Evolutionary conservation across 2,888 invertebrate genomes (phyloP), one percentile per base, ranked within the genome.

Genomic region (Cryptus armator): DNA sequence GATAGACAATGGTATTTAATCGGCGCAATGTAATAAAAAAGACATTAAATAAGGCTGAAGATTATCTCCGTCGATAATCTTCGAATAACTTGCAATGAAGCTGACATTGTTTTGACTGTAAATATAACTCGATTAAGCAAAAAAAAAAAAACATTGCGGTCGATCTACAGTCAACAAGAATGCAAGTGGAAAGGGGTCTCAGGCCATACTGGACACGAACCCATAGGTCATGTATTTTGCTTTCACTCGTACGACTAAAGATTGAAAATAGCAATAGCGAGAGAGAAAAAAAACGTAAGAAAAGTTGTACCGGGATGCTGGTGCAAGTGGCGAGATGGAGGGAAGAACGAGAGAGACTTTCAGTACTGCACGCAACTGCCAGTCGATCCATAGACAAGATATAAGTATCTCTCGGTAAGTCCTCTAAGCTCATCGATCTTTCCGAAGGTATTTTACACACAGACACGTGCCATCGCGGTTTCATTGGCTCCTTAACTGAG

Each of bases 171-270:
- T 48, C 37, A 37, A 37, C 37, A 9, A 37, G 37, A 37, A 37
- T 37, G 37, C 37, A 37, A 37, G 37, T 37, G 16, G 62, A 14
- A 37, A 37, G 62, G 62, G 37, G 4, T 16, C 10, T 10, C 3
- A 5, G 37, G 37, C 37, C 37, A 66, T 37, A 66, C 10, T 16
- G 43, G 66, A 14, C 44, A 62, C 14, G 48, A 48, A 37, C 19
- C 29, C 53, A n/a, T 37, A 43, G 51, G 64, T 12, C 53, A 43
- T 53, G 43, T 66, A 44, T 66, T 76, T 75, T 51, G 66, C 75
- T 75, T 76, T 76, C 76, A 76, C 76, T 66, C 51, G 43, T 51
- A 48, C 76, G 66, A 19, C 43, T 37, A 66, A 76, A 76, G 66
- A 76, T 64, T 14, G 48, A 44, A n/a, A 29, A 75, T 51, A n/a